Conservation (phyloP, 2,888 invertebrate species). For the Cerastis rubricosa region DNA sequence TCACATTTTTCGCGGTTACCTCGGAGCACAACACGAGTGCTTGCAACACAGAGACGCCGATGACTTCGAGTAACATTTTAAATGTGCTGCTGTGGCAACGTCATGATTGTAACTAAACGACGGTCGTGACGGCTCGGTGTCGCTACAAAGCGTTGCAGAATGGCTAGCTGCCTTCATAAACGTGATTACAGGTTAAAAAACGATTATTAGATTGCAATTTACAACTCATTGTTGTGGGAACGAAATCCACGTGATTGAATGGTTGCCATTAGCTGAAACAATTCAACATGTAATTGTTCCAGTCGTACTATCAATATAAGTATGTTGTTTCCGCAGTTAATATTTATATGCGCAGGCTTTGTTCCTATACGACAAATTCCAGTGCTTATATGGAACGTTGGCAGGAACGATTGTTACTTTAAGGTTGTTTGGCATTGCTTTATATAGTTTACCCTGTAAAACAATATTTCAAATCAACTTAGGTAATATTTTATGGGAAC, state of each 20-base stretch:
- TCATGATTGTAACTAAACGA: slow-evolving; percentile 86
- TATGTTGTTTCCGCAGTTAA: slow-evolving; percentile 17
- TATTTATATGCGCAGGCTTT: slow-evolving; percentile 26
- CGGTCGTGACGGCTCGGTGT: slow-evolving; percentile 77
- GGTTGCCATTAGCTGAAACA: slow-evolving; percentile 56
- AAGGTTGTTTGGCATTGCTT: not conserved
- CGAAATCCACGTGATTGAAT: slow-evolving; percentile 68
- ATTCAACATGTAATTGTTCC: slow-evolving; percentile 42
- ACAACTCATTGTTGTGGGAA: slow-evolving; percentile 72
- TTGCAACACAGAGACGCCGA: slow-evolving; percentile 68
- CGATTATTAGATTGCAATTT: slow-evolving; percentile 83
- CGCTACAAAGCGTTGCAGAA: slow-evolving; percentile 80
- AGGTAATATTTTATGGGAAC: not conserved
- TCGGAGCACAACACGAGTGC: slow-evolving; percentile 67
- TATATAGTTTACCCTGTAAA: not conserved
- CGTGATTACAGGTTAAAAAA: slow-evolving; percentile 82
- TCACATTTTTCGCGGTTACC: slow-evolving; percentile 69
- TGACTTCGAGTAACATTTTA: slow-evolving; percentile 85
- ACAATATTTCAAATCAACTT: not conserved
- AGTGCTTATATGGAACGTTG: slow-evolving; percentile 12
- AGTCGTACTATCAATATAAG: slow-evolving; percentile 10
- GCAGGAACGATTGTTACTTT: slow-evolving; percentile 8
- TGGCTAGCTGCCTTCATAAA: slow-evolving; percentile 79
- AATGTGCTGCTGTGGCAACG: slow-evolving; percentile 81
- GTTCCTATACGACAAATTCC: slow-evolving; percentile 25